Percentiles rank a stretch among this genome's conserved stretches.
Evolutionary conservation across 2,888 invertebrate genomes (phyloP).

Genomic region (Gortyna flavago): DNA sequence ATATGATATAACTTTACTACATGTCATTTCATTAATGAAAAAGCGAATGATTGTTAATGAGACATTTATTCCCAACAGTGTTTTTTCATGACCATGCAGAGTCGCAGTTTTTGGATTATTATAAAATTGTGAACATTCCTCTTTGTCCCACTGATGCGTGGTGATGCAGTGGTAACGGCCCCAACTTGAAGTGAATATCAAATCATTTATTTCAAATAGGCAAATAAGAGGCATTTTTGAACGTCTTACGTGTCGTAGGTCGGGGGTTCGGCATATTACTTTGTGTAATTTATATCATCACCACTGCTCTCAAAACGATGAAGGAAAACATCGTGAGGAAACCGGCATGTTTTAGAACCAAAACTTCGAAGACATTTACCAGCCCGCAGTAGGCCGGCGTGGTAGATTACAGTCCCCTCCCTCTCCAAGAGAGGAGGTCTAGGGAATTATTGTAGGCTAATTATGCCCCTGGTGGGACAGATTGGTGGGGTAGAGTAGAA

Average conservation of each 20-base stretch:
- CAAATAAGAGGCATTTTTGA: too few species aligned
- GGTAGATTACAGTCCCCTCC: background rate
- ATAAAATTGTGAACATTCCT: background rate
- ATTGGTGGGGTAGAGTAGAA: background rate
- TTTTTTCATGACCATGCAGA: constrained; percentile 4
- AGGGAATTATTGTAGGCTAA: background rate
- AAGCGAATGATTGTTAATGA: background rate
- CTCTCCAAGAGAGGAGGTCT: background rate
- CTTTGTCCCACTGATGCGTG: background rate
- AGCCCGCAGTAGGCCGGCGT: background rate
- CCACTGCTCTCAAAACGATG: background rate
- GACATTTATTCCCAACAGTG: background rate
- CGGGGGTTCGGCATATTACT: background rate
- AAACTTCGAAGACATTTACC: background rate
- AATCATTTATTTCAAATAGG: background rate
- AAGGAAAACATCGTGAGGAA: background rate
- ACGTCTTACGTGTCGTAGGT: background rate
- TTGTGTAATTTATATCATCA: background rate
- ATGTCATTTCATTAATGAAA: background rate
- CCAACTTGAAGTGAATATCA: background rate
- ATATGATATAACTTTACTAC: background rate
- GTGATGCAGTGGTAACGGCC: background rate
- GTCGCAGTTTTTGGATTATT: background rate
- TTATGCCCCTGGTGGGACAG: background rate
- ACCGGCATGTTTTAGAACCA: background rate